Base-by-base conservation (phyloP, 2,888 invertebrate species). In the Timandra comae region DNA sequence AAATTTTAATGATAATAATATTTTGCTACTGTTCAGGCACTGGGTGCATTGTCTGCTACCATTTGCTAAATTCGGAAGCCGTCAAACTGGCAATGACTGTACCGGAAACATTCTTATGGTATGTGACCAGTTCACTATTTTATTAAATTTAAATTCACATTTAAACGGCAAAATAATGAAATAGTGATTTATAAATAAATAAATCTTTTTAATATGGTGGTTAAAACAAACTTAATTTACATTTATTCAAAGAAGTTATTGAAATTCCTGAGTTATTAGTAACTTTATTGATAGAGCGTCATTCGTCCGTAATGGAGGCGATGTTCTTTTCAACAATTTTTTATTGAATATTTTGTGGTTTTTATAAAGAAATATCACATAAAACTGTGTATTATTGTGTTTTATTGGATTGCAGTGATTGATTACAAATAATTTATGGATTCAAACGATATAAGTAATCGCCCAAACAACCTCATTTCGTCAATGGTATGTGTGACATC, bases 271-370 rank as follows among this genome's bases (percentile, higher is more conserved):
- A 31, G 33, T 2, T 47, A 69, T 66, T 53, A 77, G 78, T 60
- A 43, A 27, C 35, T 65, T 46, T 52, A 56, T 78, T 87, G 88
- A 87, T 63, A 79, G 76, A 87, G 88, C 89, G 88, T 88, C 88
- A 87, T 85, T 88, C 84, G 87, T 88, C 87, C 88, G 88, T 88
- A 88, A 89, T 89, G 89, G 89, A 88, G 88, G 86, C 87, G 81
- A 86, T 68, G 69, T 76, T 74, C 67, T 64, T 53, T 67, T 65
- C 62, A 52, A 68, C 55, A 52, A 70, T 58, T 71, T 67, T 53
- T 69, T 64, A 65, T 63, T 69, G 52, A 62, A 60, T 52, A 56
- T 61, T 63, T 70, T 68, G 56, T 53, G 49, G 54, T 50, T 58
- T 67, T 72, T 62, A 48, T 40, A 37, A 46, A 41, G 52, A 69